phyloP scores from a whole-genome alignment of 1,140 invertebrate genomes.

The Mesaphorura yosii region DNA sequence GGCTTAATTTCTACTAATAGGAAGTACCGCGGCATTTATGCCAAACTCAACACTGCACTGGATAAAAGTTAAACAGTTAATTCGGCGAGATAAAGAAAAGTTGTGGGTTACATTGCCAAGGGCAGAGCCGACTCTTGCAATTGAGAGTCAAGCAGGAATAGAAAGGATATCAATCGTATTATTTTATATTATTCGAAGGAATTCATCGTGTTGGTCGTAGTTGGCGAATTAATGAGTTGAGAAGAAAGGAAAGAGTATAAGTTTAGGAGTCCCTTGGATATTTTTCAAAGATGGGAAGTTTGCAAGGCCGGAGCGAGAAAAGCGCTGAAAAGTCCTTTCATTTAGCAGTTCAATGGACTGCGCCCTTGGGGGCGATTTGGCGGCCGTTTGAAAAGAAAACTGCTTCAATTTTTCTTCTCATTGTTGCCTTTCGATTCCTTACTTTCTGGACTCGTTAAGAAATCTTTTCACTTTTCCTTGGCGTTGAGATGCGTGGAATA shows the following conservation, averaged over 20 bases:
- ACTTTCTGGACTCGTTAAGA: conserved; percentile 11
- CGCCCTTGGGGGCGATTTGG: conserved; percentile 30
- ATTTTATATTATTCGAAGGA: conserved; percentile 21
- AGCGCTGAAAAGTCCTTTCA: conserved; percentile 30
- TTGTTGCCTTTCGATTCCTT: conserved; percentile 5
- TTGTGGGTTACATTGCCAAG: too few relatives aligned
- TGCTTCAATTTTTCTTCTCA: conserved; percentile 18
- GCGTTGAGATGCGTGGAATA: too few relatives aligned
- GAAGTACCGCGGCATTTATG: background rate
- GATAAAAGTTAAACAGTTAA: too few relatives aligned
- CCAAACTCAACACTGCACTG: too few relatives aligned
- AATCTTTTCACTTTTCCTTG: conserved; percentile 14
- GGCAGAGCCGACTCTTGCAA: too few relatives aligned
- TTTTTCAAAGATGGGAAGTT: conserved; percentile 21
- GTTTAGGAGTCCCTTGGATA: conserved; percentile 30
- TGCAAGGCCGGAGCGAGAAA: conserved; percentile 5
- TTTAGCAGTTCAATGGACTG: conserved; percentile 31
- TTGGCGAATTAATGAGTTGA: conserved; percentile 31
- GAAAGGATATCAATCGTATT: conserved; percentile 23
- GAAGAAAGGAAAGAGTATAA: conserved; percentile 19
- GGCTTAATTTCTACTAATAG: conserved; percentile 9
- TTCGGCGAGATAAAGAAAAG: too few relatives aligned
- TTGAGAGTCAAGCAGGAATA: too few relatives aligned
- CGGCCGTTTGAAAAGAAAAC: conserved; percentile 23
- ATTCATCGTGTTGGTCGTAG: conserved; percentile 11